These are phyloP conservation scores for Solenodon paradoxus DNA, from an alignment of 2,113 vertebrate species.

Conservation along the genomic window DNA sequence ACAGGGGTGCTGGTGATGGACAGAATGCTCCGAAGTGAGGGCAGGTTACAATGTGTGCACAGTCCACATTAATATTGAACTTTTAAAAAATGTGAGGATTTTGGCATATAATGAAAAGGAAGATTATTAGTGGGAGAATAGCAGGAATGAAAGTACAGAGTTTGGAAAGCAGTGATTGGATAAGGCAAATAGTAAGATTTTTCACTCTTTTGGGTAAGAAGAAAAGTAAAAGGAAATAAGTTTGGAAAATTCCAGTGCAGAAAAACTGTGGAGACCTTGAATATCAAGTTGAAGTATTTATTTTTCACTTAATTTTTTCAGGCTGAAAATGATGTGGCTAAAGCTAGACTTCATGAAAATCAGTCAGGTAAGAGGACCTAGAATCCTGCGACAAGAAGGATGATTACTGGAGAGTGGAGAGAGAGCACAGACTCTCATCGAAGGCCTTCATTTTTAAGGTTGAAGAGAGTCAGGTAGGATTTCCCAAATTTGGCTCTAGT, in stretches of 20 bases:
- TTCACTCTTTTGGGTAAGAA: neutral
- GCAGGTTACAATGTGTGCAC: rapidly evolving
- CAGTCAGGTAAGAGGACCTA: neutral
- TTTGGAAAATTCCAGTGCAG: neutral
- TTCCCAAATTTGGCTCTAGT: rapidly evolving
- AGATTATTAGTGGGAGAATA: neutral
- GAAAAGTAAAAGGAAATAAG: neutral
- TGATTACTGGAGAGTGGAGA: neutral
- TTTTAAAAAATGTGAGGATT: neutral
- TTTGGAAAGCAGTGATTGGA: neutral
- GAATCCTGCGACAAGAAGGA: neutral
- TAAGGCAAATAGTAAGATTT: neutral
- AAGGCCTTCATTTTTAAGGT: neutral
- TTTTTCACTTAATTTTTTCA: neutral
- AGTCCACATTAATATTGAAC: neutral
- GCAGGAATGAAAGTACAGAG: neutral
- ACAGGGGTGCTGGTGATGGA: neutral
- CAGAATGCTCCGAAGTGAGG: neutral
- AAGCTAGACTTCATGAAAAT: neutral
- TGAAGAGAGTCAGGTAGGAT: neutral
- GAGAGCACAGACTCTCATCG: neutral
- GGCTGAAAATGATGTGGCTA: neutral
- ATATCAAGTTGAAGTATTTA: neutral
- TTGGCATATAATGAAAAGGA: neutral
- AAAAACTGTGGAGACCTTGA: neutral